Evolutionary conservation across 1,140 invertebrate genomes (phyloP).

Genomic region (Metaphire vulgaris): DNA sequence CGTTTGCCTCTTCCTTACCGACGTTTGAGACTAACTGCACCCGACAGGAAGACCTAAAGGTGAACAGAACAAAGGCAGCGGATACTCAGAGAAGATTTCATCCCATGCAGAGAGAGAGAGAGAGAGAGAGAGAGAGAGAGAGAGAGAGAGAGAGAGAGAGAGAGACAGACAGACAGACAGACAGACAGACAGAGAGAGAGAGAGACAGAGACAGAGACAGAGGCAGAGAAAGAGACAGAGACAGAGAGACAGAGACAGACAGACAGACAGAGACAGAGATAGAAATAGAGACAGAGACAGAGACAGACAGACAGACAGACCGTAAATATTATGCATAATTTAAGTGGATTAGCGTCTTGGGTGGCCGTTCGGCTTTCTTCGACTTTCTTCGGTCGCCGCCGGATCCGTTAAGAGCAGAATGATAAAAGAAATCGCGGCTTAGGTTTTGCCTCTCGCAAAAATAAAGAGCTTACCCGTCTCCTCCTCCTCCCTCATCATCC

Average conservation of each 20-base stretch:
- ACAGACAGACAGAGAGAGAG: not conserved
- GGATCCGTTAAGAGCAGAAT: not conserved
- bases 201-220: not conserved
- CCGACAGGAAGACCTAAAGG: not conserved
- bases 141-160: slow-evolving; percentile 1
- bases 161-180: not conserved
- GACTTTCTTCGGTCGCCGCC: too few relatives aligned
- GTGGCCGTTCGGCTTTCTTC: too few relatives aligned
- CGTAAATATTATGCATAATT: not conserved
- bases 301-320: not conserved
- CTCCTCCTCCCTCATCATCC: too few relatives aligned
- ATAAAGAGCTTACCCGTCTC: too few relatives aligned
- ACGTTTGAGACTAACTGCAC: not conserved
- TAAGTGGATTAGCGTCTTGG: too few relatives aligned
- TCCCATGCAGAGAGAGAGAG: slow-evolving; percentile 1
- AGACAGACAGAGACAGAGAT: not conserved
- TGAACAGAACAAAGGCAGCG: not conserved
- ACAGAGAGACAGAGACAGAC: not conserved
- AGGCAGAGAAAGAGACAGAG: not conserved
- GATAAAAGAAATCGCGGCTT: too few relatives aligned
- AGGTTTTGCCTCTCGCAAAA: too few relatives aligned
- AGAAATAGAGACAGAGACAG: not conserved
- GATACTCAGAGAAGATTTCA: too few relatives aligned
- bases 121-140: slow-evolving; percentile 1
- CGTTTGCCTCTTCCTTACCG: not conserved